phyloP scores from a whole-genome alignment of 2,888 invertebrate genomes.

The Agriopis aurantiaria region DNA sequence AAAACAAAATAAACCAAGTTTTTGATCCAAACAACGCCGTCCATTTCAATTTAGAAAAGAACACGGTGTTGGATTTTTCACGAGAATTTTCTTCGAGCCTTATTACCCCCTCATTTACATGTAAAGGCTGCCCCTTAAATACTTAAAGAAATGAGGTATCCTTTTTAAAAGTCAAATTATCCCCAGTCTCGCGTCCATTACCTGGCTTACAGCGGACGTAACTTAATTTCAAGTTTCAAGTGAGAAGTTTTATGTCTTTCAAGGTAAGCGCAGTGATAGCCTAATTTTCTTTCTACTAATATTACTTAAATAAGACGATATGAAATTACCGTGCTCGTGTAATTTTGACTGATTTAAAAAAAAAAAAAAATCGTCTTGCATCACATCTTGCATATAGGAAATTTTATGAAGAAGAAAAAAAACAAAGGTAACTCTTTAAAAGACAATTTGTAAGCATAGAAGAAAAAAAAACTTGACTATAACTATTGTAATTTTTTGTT shows the following conservation, averaged over 20 bases:
- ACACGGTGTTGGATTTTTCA: constrained; percentile 29
- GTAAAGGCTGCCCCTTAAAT: constrained; percentile 37
- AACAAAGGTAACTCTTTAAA: too few species aligned
- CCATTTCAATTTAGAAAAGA: constrained; percentile 28
- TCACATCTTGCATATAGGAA: too few species aligned
- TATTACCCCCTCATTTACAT: constrained; percentile 37
- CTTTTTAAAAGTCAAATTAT: constrained; percentile 39
- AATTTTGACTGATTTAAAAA: too few species aligned
- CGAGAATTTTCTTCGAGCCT: constrained; percentile 27
- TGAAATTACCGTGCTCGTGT: too few species aligned
- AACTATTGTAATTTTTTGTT: too few species aligned
- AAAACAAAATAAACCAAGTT: constrained; percentile 19
- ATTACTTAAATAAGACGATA: not conserved
- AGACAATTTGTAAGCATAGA: too few species aligned
- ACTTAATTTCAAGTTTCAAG: constrained; percentile 31
- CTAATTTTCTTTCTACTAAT: not conserved
- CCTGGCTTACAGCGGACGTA: constrained; percentile 26
- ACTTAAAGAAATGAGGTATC: constrained; percentile 38
- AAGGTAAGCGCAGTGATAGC: constrained; percentile 17
- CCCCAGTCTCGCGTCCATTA: constrained; percentile 27
- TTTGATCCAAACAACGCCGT: constrained; percentile 13
- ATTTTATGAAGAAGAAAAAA: too few species aligned
- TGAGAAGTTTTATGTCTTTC: constrained; percentile 10
- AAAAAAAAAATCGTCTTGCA: too few species aligned
- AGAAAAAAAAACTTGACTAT: too few species aligned